Conservation (phyloP, 2,888 invertebrate genomes). For the Notodonta ziczac region DNA sequence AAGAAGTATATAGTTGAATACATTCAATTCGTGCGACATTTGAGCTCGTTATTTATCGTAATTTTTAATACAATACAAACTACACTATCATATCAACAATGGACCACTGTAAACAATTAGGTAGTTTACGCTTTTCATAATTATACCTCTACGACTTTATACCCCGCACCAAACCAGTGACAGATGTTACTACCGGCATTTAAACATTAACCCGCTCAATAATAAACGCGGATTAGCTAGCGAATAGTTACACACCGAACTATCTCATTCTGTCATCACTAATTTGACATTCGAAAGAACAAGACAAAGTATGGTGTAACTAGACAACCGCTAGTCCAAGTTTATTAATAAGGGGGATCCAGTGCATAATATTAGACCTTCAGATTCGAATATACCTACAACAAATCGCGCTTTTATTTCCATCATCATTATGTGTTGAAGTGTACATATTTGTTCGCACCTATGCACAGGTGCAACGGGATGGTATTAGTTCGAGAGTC, state of each 20-base stretch:
- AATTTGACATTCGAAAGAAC: no score
- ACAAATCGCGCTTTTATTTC: background rate
- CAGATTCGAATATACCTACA: background rate
- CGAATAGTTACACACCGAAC: no score
- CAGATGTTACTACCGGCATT: slow-evolving; percentile 28
- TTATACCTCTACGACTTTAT: background rate
- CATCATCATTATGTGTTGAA: background rate
- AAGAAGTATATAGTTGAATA: no score
- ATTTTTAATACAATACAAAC: slow-evolving; percentile 33
- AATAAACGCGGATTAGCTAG: no score
- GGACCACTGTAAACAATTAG: slow-evolving; percentile 41
- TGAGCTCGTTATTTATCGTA: slow-evolving; percentile 13
- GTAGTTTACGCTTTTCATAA: background rate
- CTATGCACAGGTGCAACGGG: slow-evolving; percentile 18
- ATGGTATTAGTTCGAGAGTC: slow-evolving; percentile 9
- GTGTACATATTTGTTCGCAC: slow-evolving; percentile 17
- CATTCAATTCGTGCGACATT: background rate
- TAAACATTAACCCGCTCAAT: no score
- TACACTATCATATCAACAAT: slow-evolving; percentile 13
- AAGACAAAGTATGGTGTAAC: no score
- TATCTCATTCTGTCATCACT: no score
- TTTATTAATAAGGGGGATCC: no score
- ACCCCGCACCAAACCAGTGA: slow-evolving; percentile 70
- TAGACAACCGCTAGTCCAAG: no score
- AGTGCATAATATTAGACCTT: background rate